Evolutionary conservation across 2,113 vertebrate genomes (phyloP).

Genomic region (Pyrgilauda ruficollis): DNA sequence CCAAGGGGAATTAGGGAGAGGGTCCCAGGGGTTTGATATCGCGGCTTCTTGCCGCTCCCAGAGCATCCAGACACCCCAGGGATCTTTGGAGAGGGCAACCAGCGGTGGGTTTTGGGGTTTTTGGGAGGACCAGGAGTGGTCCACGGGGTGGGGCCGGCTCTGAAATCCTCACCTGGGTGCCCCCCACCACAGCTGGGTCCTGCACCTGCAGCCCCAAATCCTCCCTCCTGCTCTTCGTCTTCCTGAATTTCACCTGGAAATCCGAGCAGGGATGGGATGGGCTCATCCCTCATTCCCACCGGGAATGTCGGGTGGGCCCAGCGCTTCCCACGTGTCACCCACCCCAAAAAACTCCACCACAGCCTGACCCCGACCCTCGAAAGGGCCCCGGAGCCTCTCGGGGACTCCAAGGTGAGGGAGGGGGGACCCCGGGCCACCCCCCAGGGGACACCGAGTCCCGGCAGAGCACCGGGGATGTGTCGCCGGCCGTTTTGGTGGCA

Average conservation of each 20-base stretch:
- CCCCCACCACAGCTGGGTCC: rapidly evolving
- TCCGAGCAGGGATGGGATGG: rapidly evolving
- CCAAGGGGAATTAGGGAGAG: background rate
- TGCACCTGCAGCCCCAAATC: background rate
- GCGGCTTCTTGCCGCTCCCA: rapidly evolving
- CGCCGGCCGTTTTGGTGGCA: background rate
- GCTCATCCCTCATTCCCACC: rapidly evolving
- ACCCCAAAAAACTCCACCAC: background rate
- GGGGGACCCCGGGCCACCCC: background rate
- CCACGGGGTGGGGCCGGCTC: rapidly evolving
- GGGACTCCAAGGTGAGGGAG: background rate
- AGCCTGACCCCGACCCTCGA: rapidly evolving
- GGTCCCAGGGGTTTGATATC: background rate
- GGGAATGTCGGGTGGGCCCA: rapidly evolving
- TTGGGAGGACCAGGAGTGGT: background rate
- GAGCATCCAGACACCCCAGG: rapidly evolving
- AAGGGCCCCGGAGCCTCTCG: rapidly evolving
- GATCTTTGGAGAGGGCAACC: background rate
- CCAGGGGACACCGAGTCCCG: rapidly evolving
- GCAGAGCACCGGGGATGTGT: background rate
- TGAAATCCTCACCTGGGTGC: rapidly evolving
- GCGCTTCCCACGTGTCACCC: rapidly evolving
- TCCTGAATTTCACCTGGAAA: background rate
- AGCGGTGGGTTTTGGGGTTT: background rate
- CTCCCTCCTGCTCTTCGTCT: background rate